phyloP scores from a whole-genome alignment of 1,140 invertebrate genomes.

The Procambarus clarkii region DNA sequence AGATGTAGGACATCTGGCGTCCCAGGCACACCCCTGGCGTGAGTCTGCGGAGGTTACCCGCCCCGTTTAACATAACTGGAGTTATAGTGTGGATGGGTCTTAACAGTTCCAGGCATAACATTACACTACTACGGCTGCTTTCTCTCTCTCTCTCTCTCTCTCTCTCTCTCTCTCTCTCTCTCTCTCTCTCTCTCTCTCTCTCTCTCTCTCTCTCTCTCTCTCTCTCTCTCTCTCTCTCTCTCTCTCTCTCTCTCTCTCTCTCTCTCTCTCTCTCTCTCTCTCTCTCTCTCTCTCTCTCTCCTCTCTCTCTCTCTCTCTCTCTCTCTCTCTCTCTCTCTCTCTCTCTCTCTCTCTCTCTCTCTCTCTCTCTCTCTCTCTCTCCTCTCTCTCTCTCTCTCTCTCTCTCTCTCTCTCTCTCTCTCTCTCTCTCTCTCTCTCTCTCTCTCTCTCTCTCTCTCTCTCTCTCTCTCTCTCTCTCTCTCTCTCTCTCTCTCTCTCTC shows the following conservation, averaged over 20 bases:
- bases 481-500: too few species aligned
- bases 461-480: too few species aligned
- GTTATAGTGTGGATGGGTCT: too few species aligned
- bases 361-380: not conserved
- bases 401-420: too few species aligned
- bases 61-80: too few species aligned
- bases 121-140: not conserved
- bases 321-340: conserved; percentile 33
- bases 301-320: not conserved
- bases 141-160: conserved; percentile 28
- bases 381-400: not conserved
- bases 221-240: not conserved
- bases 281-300: not conserved
- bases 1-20: too few species aligned
- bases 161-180: not conserved
- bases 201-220: not conserved
- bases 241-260: not conserved
- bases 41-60: too few species aligned
- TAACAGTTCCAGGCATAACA: too few species aligned
- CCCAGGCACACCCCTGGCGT: too few species aligned
- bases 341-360: conserved; percentile 31
- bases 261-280: too few species aligned
- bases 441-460: too few species aligned
- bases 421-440: too few species aligned
- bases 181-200: not conserved